Percentiles rank a stretch among this genome's conserved stretches.
Conservation (phyloP, 2,797 vertebrate genomes). For the Lagodon rhomboides region DNA sequence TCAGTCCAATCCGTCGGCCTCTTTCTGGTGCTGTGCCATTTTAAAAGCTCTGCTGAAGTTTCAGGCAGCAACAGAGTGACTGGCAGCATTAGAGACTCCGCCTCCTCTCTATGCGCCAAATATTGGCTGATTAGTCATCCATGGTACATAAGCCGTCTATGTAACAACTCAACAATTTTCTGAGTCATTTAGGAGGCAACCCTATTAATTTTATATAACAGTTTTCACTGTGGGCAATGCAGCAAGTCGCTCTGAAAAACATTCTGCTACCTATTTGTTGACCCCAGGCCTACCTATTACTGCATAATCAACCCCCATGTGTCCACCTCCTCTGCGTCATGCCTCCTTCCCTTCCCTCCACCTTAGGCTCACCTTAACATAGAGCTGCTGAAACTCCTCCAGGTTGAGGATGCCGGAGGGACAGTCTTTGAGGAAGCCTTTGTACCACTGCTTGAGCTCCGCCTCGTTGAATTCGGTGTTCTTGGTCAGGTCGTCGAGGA, state of each 20-base stretch:
- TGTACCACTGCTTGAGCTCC: constrained; percentile 99
- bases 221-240: background rate
- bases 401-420: constrained; percentile 97
- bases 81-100: constrained; percentile 6
- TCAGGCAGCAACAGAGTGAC: background rate
- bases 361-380: constrained; percentile 91
- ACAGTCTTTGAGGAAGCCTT: constrained; percentile 98
- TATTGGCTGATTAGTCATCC: constrained; percentile 29
- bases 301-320: background rate
- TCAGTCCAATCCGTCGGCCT: constrained; percentile 5
- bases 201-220: constrained; percentile 23
- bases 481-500: constrained; percentile 96
- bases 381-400: constrained; percentile 99
- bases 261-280: no score
- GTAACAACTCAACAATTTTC: constrained; percentile 1
- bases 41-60: constrained; percentile 23
- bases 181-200: constrained; percentile 24
- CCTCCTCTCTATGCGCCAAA: constrained; percentile 15
- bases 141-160: constrained; percentile 9
- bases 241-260: background rate
- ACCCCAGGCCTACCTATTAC: background rate
- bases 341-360: background rate
- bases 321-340: no score
- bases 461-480: constrained; percentile 97
- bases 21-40: constrained; percentile 6